phyloP scores from a whole-genome alignment of 2,888 invertebrate genomes.

The Aspidapion aeneum region DNA sequence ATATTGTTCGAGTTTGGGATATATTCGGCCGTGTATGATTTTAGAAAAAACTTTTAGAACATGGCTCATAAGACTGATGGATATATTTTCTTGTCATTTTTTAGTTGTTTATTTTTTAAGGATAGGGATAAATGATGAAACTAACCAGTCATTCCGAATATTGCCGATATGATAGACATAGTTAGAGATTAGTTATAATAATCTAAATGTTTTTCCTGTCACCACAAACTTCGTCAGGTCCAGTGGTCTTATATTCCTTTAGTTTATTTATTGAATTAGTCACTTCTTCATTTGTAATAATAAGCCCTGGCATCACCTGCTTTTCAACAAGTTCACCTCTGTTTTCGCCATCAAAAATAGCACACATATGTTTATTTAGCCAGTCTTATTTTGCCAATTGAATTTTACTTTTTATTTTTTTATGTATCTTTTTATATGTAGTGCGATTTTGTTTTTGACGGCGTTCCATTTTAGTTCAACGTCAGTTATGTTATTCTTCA shows the following conservation, averaged over 20 bases:
- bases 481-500: not conserved
- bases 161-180: not conserved
- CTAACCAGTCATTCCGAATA: not conserved
- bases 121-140: not conserved
- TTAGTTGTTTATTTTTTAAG: constrained; percentile 1
- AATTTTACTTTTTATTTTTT: not conserved
- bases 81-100: constrained; percentile 1
- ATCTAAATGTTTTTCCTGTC: not conserved
- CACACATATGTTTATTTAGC: not conserved
- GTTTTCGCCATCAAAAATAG: not conserved
- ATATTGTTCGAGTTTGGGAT: not conserved
- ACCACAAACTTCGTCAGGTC: not conserved
- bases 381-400: not conserved
- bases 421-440: not conserved
- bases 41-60: constrained; percentile 6
- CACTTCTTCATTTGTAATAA: not conserved
- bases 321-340: not conserved
- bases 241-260: not conserved
- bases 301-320: not conserved
- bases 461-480: not conserved
- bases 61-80: constrained; percentile 7
- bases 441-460: not conserved
- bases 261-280: not conserved
- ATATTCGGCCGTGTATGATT: constrained; percentile 8
- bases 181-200: constrained; percentile 8